Evolutionary conservation across 2,797 vertebrate species (phyloP), one percentile per base, ranked within the genome.

Genomic region (Rhadinocentrus ornatus): DNA sequence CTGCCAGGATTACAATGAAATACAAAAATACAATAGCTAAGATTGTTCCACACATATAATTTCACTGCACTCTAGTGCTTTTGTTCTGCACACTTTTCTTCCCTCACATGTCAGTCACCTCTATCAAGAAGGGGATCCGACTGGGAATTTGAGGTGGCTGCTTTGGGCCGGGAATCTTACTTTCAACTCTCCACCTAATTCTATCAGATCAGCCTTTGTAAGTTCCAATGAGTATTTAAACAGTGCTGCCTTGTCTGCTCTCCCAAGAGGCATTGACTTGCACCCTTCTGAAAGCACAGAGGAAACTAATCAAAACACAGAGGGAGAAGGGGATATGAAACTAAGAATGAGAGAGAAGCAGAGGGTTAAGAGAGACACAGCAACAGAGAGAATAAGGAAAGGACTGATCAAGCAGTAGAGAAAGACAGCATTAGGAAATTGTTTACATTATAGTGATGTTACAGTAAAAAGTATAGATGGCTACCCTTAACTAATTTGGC

Each of bases 161-260:
- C 80, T 71, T 77, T 61, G 67, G 44, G n/a, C 12, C 53, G 56
- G 60, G 65, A 76, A 72, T 55, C 75, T 65, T 32, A 39, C 66
- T 78, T 72, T 82, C 53, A 77, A 67, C 69, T 75, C 34, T 66
- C 26, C 60, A 69, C 61, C 61, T 64, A 56, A 55, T 82, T 83
- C 78, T 29, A 83, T 85, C 73, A 77, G 75, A 86, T 83, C 79
- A 71, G 74, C 62, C 27, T 69, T 27, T 53, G 61, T 75, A 71
- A 79, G 64, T 78, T 77, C 76, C 58, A 85, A 91, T 82, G 87
- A 88, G 77, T 84, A 85, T 88, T 89, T 83, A 88, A 89, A 84
- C 73, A 71, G 71, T 73, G 78, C 53, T 16, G 34, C 68, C 65
- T 37, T 2, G 11, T 73, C 64, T 46, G 64, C 61, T 61, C 68